A percentile compares a stretch with the other conserved stretches of the same genome.
phyloP scores from a whole-genome alignment of 2,113 vertebrate species.

The Mastomys natalensis region DNA sequence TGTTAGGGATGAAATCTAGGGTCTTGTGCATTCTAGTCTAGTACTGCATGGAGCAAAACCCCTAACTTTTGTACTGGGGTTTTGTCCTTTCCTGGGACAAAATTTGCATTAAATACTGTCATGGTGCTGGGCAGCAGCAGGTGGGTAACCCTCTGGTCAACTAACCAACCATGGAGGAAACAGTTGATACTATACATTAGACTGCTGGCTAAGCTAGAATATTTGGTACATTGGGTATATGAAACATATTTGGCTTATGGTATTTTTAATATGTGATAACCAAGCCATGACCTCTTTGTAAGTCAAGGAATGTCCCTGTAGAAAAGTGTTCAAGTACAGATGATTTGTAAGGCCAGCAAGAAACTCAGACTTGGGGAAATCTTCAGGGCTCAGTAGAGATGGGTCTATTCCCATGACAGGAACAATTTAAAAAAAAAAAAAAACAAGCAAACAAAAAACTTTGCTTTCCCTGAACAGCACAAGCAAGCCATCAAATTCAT shows the following conservation, averaged over 20 bases:
- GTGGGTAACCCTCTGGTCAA: neutral
- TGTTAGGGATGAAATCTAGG: neutral
- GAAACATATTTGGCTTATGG: neutral
- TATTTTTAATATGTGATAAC: neutral
- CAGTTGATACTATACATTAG: too few species aligned
- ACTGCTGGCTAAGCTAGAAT: neutral
- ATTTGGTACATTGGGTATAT: neutral
- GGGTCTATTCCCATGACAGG: neutral
- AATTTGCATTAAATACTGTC: neutral
- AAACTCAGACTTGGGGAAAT: neutral
- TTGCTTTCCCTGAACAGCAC: neutral
- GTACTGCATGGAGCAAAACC: neutral
- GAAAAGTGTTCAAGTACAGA: neutral
- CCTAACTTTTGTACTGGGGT: neutral
- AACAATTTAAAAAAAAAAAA: neutral
- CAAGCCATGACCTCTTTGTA: neutral
- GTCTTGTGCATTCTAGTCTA: neutral
- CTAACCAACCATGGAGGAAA: too few species aligned
- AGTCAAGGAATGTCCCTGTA: neutral
- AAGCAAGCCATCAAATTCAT: constrained; percentile 44
- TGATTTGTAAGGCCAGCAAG: neutral
- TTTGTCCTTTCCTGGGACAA: neutral
- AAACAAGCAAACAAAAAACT: neutral
- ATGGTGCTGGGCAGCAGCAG: neutral
- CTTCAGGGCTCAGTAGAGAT: neutral